Base-by-base conservation (phyloP, 2,797 vertebrate species). In the Myiothlypis chrysogaster region DNA sequence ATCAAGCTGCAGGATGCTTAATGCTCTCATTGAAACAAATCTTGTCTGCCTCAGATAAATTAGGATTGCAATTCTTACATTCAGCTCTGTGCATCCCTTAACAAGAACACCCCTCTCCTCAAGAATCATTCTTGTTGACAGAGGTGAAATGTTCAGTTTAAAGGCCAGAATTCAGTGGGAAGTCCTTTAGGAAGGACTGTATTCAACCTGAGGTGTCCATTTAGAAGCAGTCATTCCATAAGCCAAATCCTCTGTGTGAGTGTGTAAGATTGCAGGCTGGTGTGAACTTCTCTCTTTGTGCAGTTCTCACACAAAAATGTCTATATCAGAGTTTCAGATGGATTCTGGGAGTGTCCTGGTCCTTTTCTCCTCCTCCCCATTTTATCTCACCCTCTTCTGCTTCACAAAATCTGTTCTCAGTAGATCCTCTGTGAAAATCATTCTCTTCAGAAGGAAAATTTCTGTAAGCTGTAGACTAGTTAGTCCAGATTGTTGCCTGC, bases 1-100 rank as follows among this genome's bases (percentile, higher is more conserved):
- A 89, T 68, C 70, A 93, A 91, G 66, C 61, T 91, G 57, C 60
- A 80, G 64, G 76, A 87, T 5, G 9, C 79, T 82, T 93, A 83
- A 89, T 85, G 73, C 69, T 93, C 34, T 60, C 70, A 76, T 32
- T 4, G 6, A 91, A 93, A 95, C 75, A 80, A 82, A 87, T 90
- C 49, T 80, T 80, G 55, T 68, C 76, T 66, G 50, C 35, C 85
- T 84, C 61, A 91, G 78, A 93, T 89, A 94, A 93, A 83, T 68
- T 79, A 87, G 27, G 57, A 70, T 10, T 61, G 35, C 37, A 79
- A 92, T 89, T 87, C 72, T 93, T 80, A 21, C 0, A 9, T 63
- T 80, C 78, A 85, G 77, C 23, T 90, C 32, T 39, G 24, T 73
- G 34, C 4, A 1, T 47, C 22, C 30, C 30, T 17, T 79, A 52